Evolutionary conservation across 30 jellyfish, hydroid and myxozoan genomes (phyloP).

Genomic region (Hydractinia echinata): DNA sequence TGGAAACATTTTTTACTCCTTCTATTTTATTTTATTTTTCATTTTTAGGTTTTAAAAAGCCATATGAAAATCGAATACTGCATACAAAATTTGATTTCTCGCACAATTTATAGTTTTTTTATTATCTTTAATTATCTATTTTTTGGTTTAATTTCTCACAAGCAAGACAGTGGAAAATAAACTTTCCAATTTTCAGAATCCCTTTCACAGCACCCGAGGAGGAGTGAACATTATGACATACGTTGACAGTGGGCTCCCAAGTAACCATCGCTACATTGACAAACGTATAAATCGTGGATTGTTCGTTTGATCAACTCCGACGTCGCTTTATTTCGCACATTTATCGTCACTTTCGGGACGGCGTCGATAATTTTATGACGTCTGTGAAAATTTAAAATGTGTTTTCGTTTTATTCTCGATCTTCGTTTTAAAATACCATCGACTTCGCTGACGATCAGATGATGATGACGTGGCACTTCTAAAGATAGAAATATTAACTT

Average conservation of each 20-base stretch:
- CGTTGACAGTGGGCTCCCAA: slow-evolving; percentile 93
- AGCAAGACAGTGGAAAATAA: too few relatives aligned
- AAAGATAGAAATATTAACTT: background rate
- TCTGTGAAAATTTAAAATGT: background rate
- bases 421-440: too few relatives aligned
- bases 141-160: too few relatives aligned
- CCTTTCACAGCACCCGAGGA: slow-evolving; percentile 3
- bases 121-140: too few relatives aligned
- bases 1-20: too few relatives aligned
- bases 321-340: slow-evolving; percentile 1
- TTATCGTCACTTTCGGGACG: slow-evolving; percentile 9
- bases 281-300: slow-evolving; percentile 69
- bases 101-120: too few relatives aligned
- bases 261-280: slow-evolving; percentile 71
- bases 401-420: background rate
- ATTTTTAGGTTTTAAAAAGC: too few relatives aligned
- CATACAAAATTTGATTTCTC: too few relatives aligned
- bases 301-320: slow-evolving; percentile 51
- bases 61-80: too few relatives aligned
- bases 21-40: too few relatives aligned
- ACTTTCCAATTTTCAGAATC: background rate
- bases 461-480: background rate
- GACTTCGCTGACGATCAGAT: background rate
- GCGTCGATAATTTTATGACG: background rate
- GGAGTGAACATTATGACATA: slow-evolving; percentile 36